Percentiles rank a stretch among this genome's conserved stretches.
These are phyloP conservation scores for Mimas tiliae DNA, from an alignment of 2,888 invertebrate species.

Conservation along the genomic window DNA sequence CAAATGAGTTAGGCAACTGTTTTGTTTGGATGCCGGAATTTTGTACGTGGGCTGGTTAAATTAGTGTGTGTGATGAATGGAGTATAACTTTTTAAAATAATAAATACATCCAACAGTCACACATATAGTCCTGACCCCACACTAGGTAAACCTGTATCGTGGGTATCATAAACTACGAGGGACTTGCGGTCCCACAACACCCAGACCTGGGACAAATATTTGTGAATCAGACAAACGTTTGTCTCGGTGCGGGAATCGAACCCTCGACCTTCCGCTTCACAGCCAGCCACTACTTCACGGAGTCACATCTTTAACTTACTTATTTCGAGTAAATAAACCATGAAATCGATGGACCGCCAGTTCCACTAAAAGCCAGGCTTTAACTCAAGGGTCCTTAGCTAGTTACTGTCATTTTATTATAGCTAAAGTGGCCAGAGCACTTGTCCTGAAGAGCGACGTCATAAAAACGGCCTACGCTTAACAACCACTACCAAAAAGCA, in stretches of 20 bases:
- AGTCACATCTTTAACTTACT: no score
- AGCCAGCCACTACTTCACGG: no score
- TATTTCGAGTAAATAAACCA: neutral
- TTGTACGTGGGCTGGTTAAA: conserved; percentile 3
- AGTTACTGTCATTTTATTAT: conserved; percentile 24
- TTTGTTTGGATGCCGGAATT: neutral
- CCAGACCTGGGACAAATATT: no score
- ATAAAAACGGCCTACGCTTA: conserved; percentile 13
- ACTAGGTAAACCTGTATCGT: no score
- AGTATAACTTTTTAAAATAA: no score
- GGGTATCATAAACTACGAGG: no score
- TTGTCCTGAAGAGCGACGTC: conserved; percentile 12
- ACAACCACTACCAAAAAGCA: neutral
- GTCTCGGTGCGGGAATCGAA: no score
- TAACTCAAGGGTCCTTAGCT: neutral
- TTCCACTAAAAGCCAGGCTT: neutral
- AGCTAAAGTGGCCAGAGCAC: conserved; percentile 9
- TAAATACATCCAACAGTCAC: no score
- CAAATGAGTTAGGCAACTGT: conserved; percentile 51
- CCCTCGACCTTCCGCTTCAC: no score
- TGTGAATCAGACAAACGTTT: no score
- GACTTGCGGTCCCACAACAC: no score
- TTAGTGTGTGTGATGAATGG: neutral
- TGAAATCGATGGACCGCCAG: neutral
- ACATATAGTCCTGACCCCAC: no score